Evolutionary conservation across 2,888 invertebrate species (phyloP).

Genomic region (Drosophila quasianomalipes): DNA sequence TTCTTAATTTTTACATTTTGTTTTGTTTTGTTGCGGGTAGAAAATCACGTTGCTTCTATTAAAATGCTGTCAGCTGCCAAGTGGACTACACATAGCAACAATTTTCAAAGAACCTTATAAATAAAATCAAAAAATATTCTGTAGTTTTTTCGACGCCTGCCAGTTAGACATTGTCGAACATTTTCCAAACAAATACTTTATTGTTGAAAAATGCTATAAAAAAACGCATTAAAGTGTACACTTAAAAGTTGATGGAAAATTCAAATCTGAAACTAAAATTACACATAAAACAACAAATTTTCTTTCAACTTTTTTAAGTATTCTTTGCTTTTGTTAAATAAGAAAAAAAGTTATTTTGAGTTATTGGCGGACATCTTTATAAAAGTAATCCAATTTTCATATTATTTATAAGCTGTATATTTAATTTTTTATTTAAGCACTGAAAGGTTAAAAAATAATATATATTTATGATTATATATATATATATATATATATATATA

Average conservation of each 20-base stretch:
- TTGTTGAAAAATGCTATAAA: not conserved
- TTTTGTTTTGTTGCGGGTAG: constrained; percentile 15
- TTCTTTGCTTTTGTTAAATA: not conserved
- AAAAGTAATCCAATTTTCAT: not conserved
- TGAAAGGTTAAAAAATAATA: not conserved
- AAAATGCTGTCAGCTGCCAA: constrained; percentile 64
- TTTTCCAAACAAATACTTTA: not conserved
- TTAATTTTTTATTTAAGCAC: not conserved
- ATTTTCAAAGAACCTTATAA: constrained; percentile 17
- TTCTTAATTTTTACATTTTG: constrained; percentile 5
- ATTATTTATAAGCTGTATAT: not conserved
- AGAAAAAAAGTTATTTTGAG: not conserved
- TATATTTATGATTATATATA: not conserved
- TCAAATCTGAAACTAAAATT: not conserved
- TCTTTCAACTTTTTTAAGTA: not conserved
- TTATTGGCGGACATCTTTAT: not conserved
- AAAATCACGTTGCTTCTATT: constrained; percentile 53
- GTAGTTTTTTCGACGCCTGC: constrained; percentile 44
- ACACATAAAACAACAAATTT: not conserved
- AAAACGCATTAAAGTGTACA: not conserved
- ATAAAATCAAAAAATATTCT: constrained; percentile 1
- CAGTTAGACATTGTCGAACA: constrained; percentile 8
- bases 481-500: not conserved
- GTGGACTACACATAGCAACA: constrained; percentile 7
- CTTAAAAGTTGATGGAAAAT: not conserved